Percentiles rank a stretch among this genome's conserved stretches.
These are phyloP conservation scores for Calosoma granatense DNA, from an alignment of 1,140 invertebrate species.

Conservation along the genomic window DNA sequence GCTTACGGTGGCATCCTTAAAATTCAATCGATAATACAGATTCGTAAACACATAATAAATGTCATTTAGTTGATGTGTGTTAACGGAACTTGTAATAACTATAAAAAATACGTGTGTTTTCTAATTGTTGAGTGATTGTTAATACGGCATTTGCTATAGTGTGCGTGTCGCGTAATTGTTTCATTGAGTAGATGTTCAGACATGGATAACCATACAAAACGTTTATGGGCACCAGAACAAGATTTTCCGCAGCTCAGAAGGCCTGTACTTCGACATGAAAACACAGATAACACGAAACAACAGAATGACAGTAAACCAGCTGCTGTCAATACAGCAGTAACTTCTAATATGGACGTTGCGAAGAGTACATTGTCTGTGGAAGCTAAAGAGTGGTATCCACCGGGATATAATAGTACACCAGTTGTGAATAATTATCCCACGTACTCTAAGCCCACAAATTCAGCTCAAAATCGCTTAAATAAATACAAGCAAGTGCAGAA, in stretches of 20 bases:
- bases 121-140: too few relatives aligned
- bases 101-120: too few relatives aligned
- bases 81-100: too few relatives aligned
- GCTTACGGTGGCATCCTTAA: too few relatives aligned
- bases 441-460: neutral
- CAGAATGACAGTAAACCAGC: neutral
- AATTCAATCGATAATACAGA: too few relatives aligned
- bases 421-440: neutral
- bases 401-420: constrained; percentile 1
- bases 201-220: neutral
- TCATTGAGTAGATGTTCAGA: neutral
- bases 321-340: neutral
- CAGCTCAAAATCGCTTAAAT: neutral
- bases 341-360: neutral
- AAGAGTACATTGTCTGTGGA: constrained; percentile 11
- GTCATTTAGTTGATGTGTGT: too few relatives aligned
- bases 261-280: neutral
- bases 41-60: too few relatives aligned
- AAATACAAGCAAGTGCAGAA: neutral
- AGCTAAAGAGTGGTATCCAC: constrained; percentile 17
- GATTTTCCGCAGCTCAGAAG: neutral
- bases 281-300: neutral
- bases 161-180: neutral
- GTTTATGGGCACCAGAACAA: neutral
- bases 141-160: too few relatives aligned